phyloP scores from a whole-genome alignment of 2,113 vertebrate genomes.

The Austrofundulus limnaeus region DNA sequence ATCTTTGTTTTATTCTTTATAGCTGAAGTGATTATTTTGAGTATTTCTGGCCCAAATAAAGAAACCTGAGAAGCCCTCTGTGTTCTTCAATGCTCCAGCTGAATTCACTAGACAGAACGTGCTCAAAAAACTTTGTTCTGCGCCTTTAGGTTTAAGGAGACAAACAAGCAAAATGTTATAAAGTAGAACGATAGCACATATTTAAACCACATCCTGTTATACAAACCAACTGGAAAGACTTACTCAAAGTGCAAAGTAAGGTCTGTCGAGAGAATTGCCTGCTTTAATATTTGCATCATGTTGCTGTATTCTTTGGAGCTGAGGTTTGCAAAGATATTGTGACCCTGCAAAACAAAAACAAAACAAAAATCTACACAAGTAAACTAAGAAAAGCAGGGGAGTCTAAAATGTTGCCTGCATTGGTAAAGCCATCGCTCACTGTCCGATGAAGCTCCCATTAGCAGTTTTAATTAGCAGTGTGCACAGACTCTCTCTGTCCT shows the following conservation, averaged over 20 bases:
- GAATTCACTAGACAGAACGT: conserved; percentile 74
- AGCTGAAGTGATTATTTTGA: background rate
- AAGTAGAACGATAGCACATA: background rate
- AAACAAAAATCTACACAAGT: conserved; percentile 1
- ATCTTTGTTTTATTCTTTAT: background rate
- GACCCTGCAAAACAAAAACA: conserved; percentile 71
- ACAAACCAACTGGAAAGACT: conserved; percentile 34
- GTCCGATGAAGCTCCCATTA: conserved; percentile 57
- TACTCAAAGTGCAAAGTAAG: conserved; percentile 84
- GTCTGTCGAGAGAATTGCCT: conserved; percentile 83
- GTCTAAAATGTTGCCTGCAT: conserved; percentile 35
- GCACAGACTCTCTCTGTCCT: conserved; percentile 53
- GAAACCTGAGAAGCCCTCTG: conserved; percentile 77
- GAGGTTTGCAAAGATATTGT: conserved; percentile 84
- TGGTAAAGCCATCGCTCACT: conserved; percentile 61
- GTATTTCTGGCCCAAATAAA: conserved; percentile 8
- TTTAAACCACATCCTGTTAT: background rate
- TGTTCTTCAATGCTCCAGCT: conserved; percentile 78
- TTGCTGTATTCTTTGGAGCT: conserved; percentile 83
- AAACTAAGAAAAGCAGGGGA: conserved; percentile 3
- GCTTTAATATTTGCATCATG: conserved; percentile 84
- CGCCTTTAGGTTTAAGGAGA: conserved; percentile 62
- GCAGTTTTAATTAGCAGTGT: conserved; percentile 59
- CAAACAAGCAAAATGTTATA: conserved; percentile 27
- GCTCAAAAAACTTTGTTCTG: conserved; percentile 78